Percentiles rank a stretch among this genome's conserved stretches.
phyloP scores from a whole-genome alignment of 1,140 invertebrate genomes.

The Drosophila sp. region DNA sequence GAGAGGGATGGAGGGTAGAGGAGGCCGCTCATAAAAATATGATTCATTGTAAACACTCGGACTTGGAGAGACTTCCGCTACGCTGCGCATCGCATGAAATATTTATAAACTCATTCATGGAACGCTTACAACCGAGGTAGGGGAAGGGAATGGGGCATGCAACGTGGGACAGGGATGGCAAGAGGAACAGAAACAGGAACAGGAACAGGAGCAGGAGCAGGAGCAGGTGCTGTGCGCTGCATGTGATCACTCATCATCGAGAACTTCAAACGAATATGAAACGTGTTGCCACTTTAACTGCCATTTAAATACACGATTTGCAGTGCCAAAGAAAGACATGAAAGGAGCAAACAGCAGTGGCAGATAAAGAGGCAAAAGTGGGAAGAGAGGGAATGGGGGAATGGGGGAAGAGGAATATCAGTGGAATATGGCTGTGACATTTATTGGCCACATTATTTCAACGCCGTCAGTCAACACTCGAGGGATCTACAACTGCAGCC shows the following conservation, averaged over 20 bases:
- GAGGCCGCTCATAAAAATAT: constrained; percentile 62
- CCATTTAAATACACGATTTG: constrained; percentile 80
- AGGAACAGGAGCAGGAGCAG: too few species aligned
- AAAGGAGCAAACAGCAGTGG: constrained; percentile 41
- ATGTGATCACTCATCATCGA: constrained; percentile 59
- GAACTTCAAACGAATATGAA: constrained; percentile 75
- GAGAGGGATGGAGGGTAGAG: neutral
- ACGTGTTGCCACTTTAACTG: constrained; percentile 83
- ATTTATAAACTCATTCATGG: constrained; percentile 78
- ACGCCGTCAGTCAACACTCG: constrained; percentile 75
- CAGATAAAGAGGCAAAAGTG: neutral
- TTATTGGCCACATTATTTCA: constrained; percentile 83
- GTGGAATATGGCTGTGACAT: constrained; percentile 65
- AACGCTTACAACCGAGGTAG: constrained; percentile 4
- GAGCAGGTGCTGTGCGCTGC: constrained; percentile 32
- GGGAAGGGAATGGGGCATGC: neutral
- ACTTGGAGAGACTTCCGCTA: constrained; percentile 56
- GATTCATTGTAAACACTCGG: constrained; percentile 67
- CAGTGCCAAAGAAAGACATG: constrained; percentile 65
- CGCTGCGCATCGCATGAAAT: constrained; percentile 69
- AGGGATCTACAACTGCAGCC: constrained; percentile 57
- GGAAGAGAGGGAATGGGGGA: neutral
- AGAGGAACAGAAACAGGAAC: constrained; percentile 23
- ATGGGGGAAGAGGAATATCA: too few species aligned
- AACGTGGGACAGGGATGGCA: neutral